These are phyloP conservation scores for Pluvialis apricaria DNA, from an alignment of 2,113 vertebrate genomes.

Conservation along the genomic window DNA sequence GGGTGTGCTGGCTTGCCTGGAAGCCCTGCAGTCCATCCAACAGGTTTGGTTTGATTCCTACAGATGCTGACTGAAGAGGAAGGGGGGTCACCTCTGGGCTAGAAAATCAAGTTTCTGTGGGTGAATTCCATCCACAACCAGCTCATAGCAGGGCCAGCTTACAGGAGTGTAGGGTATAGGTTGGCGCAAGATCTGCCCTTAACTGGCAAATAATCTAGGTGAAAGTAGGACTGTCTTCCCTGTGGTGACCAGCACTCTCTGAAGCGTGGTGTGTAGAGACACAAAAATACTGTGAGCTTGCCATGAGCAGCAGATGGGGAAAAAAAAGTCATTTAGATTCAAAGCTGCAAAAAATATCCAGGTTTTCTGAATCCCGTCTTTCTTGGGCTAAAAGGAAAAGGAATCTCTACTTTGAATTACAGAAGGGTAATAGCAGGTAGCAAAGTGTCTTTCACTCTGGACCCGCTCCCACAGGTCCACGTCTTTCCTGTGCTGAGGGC, in stretches of 20 bases:
- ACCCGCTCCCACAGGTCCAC: not conserved
- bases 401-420: not conserved
- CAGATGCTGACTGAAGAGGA: not conserved
- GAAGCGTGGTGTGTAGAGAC: not conserved
- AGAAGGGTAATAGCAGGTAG: not conserved
- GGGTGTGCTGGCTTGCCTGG: not conserved
- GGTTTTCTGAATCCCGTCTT: not conserved
- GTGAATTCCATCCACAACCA: not conserved
- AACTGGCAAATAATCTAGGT: not conserved
- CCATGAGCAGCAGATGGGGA: rapidly evolving
- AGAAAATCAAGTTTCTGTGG: not conserved
- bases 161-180: not conserved
- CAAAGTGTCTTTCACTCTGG: not conserved
- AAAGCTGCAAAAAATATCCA: not conserved
- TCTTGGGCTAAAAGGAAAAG: not conserved
- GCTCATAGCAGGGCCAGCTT: not conserved
- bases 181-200: not conserved
- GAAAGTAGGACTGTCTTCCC: not conserved
- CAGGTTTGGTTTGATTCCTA: not conserved
- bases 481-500: not conserved
- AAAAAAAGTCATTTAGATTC: not conserved
- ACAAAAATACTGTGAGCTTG: not conserved
- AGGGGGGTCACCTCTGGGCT: not conserved
- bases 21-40: not conserved
- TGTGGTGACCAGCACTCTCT: not conserved